Evolutionary conservation across 1,140 invertebrate genomes (phyloP).

Genomic region (Scaptomyza montana): DNA sequence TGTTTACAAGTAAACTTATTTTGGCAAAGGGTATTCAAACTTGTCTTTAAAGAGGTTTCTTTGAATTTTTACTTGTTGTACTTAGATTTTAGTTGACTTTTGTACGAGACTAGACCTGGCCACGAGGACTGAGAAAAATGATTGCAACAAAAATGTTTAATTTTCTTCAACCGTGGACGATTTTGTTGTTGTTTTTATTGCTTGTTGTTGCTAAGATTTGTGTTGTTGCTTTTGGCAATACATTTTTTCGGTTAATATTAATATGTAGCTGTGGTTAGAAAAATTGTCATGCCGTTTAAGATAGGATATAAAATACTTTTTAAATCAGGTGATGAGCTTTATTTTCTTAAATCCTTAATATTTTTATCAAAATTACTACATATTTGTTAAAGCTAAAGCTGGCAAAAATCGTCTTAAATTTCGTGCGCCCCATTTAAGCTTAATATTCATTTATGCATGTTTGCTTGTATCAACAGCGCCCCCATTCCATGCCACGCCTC

Average conservation of each 20-base stretch:
- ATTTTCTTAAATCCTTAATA: too few relatives aligned
- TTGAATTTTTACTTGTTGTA: too few relatives aligned
- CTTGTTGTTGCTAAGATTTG: neutral
- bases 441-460: neutral
- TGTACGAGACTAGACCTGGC: conserved; percentile 5
- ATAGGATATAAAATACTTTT: too few relatives aligned
- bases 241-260: neutral
- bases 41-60: too few relatives aligned
- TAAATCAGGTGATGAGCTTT: too few relatives aligned
- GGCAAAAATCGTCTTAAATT: too few relatives aligned
- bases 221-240: conserved; percentile 1
- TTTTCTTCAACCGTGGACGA: conserved; percentile 27
- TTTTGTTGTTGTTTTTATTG: conserved; percentile 2
- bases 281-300: neutral
- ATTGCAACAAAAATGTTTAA: conserved; percentile 50
- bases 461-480: too few relatives aligned
- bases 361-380: too few relatives aligned
- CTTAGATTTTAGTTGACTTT: conserved; percentile 18
- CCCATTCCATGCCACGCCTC: neutral
- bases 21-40: too few relatives aligned
- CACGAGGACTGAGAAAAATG: conserved; percentile 11
- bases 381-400: too few relatives aligned
- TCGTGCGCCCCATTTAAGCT: too few relatives aligned
- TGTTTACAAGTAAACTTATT: too few relatives aligned
- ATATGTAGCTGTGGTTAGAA: neutral